These are phyloP conservation scores for Leiothrix lutea DNA, from an alignment of 2,113 vertebrate species.

Conservation along the genomic window DNA sequence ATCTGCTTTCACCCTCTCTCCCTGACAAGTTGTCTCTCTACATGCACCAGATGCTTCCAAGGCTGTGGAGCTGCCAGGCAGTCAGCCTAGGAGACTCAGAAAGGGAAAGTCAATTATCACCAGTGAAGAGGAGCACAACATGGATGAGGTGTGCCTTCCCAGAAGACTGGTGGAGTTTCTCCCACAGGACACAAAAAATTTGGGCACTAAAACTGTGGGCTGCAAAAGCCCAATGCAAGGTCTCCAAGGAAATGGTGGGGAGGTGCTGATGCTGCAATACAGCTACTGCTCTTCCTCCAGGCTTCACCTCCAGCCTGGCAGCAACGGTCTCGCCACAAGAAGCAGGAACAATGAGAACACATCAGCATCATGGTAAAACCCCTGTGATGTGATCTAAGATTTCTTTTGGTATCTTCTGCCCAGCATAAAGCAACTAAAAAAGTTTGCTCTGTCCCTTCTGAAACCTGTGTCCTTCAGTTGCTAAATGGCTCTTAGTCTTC, in stretches of 20 bases:
- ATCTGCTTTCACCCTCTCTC: neutral
- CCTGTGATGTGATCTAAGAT: neutral
- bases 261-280: fast-evolving
- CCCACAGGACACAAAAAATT: neutral
- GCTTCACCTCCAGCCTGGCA: neutral
- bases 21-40: neutral
- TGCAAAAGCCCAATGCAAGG: neutral
- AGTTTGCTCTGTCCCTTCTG: neutral
- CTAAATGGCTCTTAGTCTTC: neutral
- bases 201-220: neutral
- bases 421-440: neutral
- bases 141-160: neutral
- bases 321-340: neutral
- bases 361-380: neutral
- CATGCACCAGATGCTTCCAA: neutral
- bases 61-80: neutral
- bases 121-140: neutral
- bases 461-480: neutral
- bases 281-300: neutral
- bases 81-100: neutral
- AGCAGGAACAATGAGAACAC: neutral
- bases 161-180: neutral
- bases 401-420: neutral
- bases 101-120: neutral
- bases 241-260: neutral